A percentile compares a stretch with the other conserved stretches of the same genome.
phyloP scores from a whole-genome alignment of 2,113 vertebrate genomes.

The Bucco capensis region DNA sequence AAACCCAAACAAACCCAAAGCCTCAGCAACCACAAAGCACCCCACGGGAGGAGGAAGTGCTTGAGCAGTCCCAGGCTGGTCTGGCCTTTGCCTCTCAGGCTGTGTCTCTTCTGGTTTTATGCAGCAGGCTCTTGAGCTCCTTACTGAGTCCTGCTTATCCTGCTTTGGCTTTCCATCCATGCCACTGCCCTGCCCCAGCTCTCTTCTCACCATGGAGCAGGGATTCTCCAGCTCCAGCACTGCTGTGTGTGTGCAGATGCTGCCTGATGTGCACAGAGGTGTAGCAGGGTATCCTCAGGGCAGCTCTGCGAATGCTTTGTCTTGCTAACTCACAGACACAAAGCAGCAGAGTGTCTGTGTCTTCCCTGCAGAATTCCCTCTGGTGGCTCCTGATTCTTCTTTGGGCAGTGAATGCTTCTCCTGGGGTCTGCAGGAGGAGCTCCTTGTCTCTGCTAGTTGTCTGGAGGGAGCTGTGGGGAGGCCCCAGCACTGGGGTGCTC shows the following conservation, averaged over 20 bases:
- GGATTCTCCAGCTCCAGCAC: rapidly evolving
- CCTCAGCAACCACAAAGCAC: not conserved
- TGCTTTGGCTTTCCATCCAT: not conserved
- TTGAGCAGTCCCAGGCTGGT: not conserved
- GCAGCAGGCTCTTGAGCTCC: not conserved
- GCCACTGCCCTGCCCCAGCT: too few relatives aligned
- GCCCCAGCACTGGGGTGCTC: not conserved
- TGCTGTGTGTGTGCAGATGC: rapidly evolving
- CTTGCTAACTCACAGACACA: not conserved
- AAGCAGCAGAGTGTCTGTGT: rapidly evolving
- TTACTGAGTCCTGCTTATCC: not conserved
- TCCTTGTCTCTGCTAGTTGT: not conserved
- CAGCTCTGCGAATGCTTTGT: not conserved
- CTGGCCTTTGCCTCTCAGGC: not conserved
- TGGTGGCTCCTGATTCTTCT: too few relatives aligned
- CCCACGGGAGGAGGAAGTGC: not conserved
- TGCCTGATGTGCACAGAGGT: too few relatives aligned
- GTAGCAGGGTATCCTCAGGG: not conserved
- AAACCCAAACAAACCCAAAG: not conserved
- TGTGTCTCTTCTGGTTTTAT: slow-evolving; percentile 26
- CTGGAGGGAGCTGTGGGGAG: not conserved
- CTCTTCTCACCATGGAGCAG: not conserved
- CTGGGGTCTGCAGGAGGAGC: not conserved
- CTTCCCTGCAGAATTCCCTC: not conserved
- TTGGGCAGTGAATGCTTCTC: not conserved